These are phyloP conservation scores for Pogonomyrmex californicus DNA, from an alignment of 1,140 invertebrate species.

Conservation along the genomic window DNA sequence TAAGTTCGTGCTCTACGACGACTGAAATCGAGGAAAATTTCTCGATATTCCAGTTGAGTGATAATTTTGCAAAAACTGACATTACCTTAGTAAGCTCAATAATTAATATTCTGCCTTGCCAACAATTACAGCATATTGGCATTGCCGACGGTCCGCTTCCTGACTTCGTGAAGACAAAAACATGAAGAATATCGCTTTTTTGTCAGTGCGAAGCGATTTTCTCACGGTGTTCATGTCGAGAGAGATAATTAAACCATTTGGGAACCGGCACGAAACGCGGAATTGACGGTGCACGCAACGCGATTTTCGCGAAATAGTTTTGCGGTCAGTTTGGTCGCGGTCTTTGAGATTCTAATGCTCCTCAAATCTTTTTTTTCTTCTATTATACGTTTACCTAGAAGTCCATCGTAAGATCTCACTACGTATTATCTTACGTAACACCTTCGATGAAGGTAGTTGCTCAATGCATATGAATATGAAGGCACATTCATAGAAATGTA, in stretches of 20 bases:
- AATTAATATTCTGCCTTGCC: conserved; percentile 32
- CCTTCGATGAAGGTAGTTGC: conserved; percentile 2
- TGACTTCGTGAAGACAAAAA: conserved; percentile 25
- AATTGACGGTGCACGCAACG: conserved; percentile 65
- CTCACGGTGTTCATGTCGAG: conserved; percentile 60
- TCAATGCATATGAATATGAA: neutral
- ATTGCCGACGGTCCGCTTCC: neutral
- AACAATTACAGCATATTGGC: conserved; percentile 45
- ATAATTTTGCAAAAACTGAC: conserved; percentile 42
- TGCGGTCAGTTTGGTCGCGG: conserved; percentile 53
- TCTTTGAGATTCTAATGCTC: conserved; percentile 55
- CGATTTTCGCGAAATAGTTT: conserved; percentile 71
- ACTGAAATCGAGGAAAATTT: neutral
- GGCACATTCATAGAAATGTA: neutral
- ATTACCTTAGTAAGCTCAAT: conserved; percentile 19
- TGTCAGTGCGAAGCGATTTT: conserved; percentile 48
- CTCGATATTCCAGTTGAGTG: conserved; percentile 28
- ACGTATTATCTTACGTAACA: conserved; percentile 49
- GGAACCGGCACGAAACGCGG: conserved; percentile 61
- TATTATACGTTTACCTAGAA: conserved; percentile 37
- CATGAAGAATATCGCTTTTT: conserved; percentile 39
- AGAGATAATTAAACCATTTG: conserved; percentile 74
- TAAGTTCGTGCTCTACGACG: neutral
- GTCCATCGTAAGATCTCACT: conserved; percentile 31
- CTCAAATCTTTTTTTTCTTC: neutral